Evolutionary conservation across 2,888 invertebrate species (phyloP), one percentile per base, ranked within the genome.

Genomic region (Ophion slaviceki): DNA sequence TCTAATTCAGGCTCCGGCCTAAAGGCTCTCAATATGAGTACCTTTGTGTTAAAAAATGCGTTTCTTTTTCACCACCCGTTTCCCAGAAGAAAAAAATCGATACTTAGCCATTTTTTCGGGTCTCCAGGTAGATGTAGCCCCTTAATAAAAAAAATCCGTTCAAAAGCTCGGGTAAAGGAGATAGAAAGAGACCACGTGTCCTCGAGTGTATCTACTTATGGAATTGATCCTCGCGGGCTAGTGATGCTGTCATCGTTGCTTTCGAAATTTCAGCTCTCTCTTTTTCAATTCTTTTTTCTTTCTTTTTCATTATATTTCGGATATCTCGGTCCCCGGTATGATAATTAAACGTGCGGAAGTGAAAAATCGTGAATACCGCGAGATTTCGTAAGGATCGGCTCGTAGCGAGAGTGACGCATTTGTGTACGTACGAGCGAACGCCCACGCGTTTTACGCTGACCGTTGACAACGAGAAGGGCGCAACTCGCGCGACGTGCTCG

Each of bases 321-420:
- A 82, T 80, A 72, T 67, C 64, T 45, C 67, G 66, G 28, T 36
- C 36, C 61, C 70, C 64, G 47, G 64, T 81, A 64, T 40, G 40
- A 79, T 75, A 85, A 79, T 82, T 75, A 72, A 66, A 80, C 61
- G 82, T 80, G 76, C 82, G 85, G 82, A 80, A 85, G 82, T 85
- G 80, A 71, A 74, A 57, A 80, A 75, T 76, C 45, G 66, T 64
- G 79, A 75, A 70, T 82, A 59, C 70, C 79, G 17, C 75, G 80
- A 85, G 82, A 80, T 85, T 82, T 85, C 79, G 76, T 61, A 72
- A 67, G 53, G 66, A 71, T 85, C 75, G 78, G 78, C 40, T 6
- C 36, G 36, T 36, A 5, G 36, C 36, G 36, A 36, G 36, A 36
- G 36, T 36, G 36, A 85, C 85, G 85, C 85, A 59, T 77, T 59